These are phyloP conservation scores for Sula dactylatra DNA, from an alignment of 2,113 vertebrate genomes.

Conservation along the genomic window DNA sequence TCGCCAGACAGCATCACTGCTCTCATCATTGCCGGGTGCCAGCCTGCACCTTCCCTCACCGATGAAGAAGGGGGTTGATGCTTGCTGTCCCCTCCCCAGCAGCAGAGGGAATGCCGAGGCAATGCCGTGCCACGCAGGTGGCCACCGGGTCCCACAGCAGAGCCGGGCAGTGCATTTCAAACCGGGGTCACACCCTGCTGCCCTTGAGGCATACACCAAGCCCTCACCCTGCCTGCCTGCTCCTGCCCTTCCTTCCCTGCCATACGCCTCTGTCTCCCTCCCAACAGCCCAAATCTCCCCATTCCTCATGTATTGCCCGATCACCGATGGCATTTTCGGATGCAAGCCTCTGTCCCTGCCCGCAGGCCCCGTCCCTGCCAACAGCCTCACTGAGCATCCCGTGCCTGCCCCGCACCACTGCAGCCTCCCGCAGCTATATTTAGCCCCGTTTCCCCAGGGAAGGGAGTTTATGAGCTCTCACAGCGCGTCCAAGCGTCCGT, in stretches of 20 bases:
- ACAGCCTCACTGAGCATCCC: background rate
- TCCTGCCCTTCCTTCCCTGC: no score
- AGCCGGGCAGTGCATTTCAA: background rate
- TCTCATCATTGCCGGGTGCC: background rate
- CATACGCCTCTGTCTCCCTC: background rate
- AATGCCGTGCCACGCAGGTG: accelerated
- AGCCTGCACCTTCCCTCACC: background rate
- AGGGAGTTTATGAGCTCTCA: background rate
- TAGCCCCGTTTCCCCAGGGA: background rate
- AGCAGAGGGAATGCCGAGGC: background rate
- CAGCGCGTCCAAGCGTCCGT: background rate
- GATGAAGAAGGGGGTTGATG: background rate
- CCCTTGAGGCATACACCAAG: background rate
- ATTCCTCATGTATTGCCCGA: accelerated
- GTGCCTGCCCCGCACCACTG: background rate
- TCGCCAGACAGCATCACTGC: background rate
- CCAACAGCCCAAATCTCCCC: background rate
- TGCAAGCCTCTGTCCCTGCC: accelerated
- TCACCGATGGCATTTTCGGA: background rate
- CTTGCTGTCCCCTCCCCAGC: background rate
- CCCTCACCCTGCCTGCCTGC: background rate
- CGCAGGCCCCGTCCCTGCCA: background rate
- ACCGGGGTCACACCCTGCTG: background rate
- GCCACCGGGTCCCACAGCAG: accelerated
- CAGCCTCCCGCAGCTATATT: background rate